Evolutionary conservation across 2,888 invertebrate genomes (phyloP).

Genomic region (Epistrophe grossulariae): DNA sequence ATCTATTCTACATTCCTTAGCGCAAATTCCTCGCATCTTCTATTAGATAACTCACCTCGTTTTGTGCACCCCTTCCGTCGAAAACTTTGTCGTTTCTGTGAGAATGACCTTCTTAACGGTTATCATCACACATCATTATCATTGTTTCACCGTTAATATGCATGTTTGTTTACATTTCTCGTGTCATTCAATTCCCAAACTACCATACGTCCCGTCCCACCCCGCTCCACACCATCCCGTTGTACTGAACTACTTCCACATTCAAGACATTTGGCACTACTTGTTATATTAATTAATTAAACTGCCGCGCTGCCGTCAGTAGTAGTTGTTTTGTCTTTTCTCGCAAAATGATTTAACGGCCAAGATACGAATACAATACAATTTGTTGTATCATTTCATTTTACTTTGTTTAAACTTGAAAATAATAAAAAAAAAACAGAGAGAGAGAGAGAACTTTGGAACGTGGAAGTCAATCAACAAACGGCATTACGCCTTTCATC

Average conservation of each 20-base stretch:
- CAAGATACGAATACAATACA: conserved; percentile 60
- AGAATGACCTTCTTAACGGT: conserved; percentile 58
- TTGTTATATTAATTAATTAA: conserved; percentile 74
- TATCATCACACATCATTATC: conserved; percentile 64
- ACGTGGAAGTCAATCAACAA: conserved; percentile 68
- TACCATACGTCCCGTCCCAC: neutral
- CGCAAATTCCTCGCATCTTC: conserved; percentile 25
- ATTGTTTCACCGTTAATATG: conserved; percentile 64
- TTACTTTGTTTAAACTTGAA: conserved; percentile 67
- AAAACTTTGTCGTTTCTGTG: conserved; percentile 1
- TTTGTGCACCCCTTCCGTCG: neutral
- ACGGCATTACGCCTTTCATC: conserved; percentile 34
- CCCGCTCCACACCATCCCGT: neutral
- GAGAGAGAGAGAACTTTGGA: conserved; percentile 55
- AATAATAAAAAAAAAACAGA: neutral
- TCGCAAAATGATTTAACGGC: conserved; percentile 70
- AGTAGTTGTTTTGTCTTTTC: conserved; percentile 35
- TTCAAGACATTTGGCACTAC: conserved; percentile 58
- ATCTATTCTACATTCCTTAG: conserved; percentile 33
- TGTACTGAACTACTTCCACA: neutral
- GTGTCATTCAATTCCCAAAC: conserved; percentile 21
- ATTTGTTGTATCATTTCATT: conserved; percentile 71
- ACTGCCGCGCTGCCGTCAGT: conserved; percentile 40
- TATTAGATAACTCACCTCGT: conserved; percentile 30
- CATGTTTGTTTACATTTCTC: conserved; percentile 62